These are phyloP conservation scores for Leptinotarsa haldemani DNA, from an alignment of 2,888 invertebrate genomes.

Conservation along the genomic window DNA sequence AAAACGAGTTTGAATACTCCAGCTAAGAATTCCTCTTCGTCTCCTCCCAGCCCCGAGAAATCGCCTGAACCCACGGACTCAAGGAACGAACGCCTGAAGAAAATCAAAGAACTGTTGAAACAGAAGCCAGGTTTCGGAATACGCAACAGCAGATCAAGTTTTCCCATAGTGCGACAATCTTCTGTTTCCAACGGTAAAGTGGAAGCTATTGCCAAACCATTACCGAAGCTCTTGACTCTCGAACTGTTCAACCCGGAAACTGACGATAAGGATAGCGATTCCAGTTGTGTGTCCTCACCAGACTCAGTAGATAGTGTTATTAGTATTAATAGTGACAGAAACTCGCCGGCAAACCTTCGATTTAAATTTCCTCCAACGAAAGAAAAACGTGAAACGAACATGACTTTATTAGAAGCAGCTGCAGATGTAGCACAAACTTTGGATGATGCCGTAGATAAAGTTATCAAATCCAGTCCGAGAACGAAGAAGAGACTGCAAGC, in stretches of 20 bases:
- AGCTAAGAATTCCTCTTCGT: constrained; percentile 29
- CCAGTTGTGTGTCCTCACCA: constrained; percentile 87
- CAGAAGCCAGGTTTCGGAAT: constrained; percentile 76
- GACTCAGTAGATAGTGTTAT: constrained; percentile 90
- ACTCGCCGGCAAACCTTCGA: constrained; percentile 30
- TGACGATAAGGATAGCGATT: constrained; percentile 91
- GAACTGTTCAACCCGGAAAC: constrained; percentile 92
- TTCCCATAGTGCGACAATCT: constrained; percentile 78
- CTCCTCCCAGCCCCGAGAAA: constrained; percentile 49
- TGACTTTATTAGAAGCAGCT: constrained; percentile 73
- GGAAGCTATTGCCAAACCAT: constrained; percentile 74
- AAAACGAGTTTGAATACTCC: constrained; percentile 56
- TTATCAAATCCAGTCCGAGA: constrained; percentile 74
- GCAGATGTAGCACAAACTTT: constrained; percentile 75
- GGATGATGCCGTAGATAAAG: constrained; percentile 77
- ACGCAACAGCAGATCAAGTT: constrained; percentile 57
- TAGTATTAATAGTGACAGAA: constrained; percentile 44
- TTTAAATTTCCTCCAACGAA: constrained; percentile 53
- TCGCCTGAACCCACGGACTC: constrained; percentile 45
- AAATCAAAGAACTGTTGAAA: constrained; percentile 77
- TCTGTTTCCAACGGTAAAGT: constrained; percentile 69
- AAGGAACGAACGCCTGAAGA: constrained; percentile 74
- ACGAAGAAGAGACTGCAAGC: constrained; percentile 51
- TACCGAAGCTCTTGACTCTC: constrained; percentile 81
- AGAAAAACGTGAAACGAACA: constrained; percentile 51